Evolutionary conservation across 2,113 vertebrate genomes (phyloP).

Genomic region (Otolemur garnettii): DNA sequence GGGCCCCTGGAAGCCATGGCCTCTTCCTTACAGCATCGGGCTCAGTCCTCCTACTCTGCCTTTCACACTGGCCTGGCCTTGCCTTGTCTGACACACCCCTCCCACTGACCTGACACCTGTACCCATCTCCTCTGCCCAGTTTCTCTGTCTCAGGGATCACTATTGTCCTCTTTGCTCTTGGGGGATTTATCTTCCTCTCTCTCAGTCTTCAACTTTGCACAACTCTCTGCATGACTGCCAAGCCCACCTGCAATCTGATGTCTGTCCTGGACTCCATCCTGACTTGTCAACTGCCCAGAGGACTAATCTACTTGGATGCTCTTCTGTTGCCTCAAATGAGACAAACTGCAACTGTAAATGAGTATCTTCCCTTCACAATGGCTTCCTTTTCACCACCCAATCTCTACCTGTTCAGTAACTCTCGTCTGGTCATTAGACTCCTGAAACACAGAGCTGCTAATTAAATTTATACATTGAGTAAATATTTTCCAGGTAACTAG

Average conservation of each 20-base stretch:
- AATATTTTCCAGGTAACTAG: neutral
- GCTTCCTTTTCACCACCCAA: neutral
- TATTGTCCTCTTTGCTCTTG: neutral
- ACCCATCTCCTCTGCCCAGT: neutral
- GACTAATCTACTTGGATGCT: neutral
- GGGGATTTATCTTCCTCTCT: neutral
- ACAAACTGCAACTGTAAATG: neutral
- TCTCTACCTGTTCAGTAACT: conserved; percentile 38
- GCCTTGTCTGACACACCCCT: neutral
- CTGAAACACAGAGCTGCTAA: neutral
- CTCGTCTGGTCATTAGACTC: neutral
- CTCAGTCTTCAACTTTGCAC: neutral
- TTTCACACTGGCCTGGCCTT: no score
- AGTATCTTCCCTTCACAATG: conserved; percentile 54
- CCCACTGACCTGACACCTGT: neutral
- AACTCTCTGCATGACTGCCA: neutral
- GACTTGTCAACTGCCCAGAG: neutral
- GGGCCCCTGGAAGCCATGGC: neutral
- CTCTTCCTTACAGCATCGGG: neutral
- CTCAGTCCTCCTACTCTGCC: neutral
- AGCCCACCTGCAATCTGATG: neutral
- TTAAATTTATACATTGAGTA: neutral
- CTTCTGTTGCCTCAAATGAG: neutral
- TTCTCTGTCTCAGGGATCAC: neutral
- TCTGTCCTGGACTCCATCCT: neutral